Evolutionary conservation across 2,888 invertebrate genomes (phyloP), one percentile per base, ranked within the genome.

Genomic region (Scotopteryx bipunctaria): DNA sequence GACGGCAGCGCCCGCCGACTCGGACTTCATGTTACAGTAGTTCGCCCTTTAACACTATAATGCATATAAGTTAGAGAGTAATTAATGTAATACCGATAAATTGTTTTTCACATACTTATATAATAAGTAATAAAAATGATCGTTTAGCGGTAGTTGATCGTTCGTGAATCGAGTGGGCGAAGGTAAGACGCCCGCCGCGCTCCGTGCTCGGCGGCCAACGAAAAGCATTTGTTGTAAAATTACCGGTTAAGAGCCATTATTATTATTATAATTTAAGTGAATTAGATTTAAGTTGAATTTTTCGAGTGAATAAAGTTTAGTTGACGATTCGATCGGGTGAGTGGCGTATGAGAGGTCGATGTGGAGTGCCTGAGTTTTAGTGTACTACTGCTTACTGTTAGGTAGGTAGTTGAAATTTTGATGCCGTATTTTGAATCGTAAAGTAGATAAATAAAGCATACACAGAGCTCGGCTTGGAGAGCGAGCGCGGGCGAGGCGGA

Each of bases 331-430:
- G 86, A 83, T 83, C 84, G 87, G 76, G 78, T 87, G 90, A 78
- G 81, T 89, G 88, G 80, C 80, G 87, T 80, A 73, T 86, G 87
- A 78, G 86, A 87, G 86, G 81, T 87, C 81, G 82, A 83, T 85
- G 86, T 85, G 83, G 88, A 84, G 87, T 89, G 89, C 85, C 86
- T 87, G 90, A 78, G 82, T 81, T 80, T 75, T 86, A 87, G 87
- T 79, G 82, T 85, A 88, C 87, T 86, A 85, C 89, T 82, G 90
- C 90, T 90, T 89, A 90, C 87, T 87, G 87, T 89, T 90, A 89
- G 90, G 90, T 90, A 89, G 89, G 89, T 89, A 88, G 88, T 88
- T 88, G 86, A 82, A 86, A 87, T 89, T 88, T 87, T 83, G 85
- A 88, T 76, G 85, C 85, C 85, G 84, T 85, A 87, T 87, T 87